Percentiles rank a stretch among this genome's conserved stretches.
Evolutionary conservation across 2,797 vertebrate species (phyloP).

Genomic region (Fratercula arctica): DNA sequence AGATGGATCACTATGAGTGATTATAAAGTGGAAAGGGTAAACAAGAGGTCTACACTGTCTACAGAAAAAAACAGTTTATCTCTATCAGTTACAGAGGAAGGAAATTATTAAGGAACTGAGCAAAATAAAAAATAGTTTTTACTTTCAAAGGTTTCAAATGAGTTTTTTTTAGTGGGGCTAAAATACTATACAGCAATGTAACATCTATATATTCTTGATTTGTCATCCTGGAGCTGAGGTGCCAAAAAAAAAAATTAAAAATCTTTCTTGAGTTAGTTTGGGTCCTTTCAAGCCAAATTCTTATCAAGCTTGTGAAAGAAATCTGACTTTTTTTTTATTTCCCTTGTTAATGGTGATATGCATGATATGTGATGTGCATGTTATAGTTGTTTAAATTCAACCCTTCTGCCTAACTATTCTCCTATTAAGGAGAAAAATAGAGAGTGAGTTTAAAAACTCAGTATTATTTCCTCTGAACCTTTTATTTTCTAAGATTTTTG

Average conservation of each 20-base stretch:
- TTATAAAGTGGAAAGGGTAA: neutral
- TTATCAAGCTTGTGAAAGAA: neutral
- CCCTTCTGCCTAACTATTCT: neutral
- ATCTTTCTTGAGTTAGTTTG: neutral
- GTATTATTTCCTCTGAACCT: neutral
- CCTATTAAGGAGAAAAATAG: neutral
- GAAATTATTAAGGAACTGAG: neutral
- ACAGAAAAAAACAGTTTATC: accelerated
- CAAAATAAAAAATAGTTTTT: neutral
- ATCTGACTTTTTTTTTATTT: neutral
- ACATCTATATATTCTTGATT: neutral
- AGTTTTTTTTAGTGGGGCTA: neutral
- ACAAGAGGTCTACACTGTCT: neutral
- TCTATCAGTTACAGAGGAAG: neutral
- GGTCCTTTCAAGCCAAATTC: neutral
- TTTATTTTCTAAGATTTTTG: neutral
- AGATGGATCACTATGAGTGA: neutral
- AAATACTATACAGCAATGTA: neutral
- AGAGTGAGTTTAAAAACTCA: neutral
- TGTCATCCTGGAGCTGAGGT: neutral
- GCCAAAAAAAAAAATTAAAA: neutral
- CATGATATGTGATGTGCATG: accelerated
- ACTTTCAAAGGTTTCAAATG: neutral
- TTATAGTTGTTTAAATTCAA: neutral
- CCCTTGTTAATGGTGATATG: neutral